These are phyloP conservation scores for Gila robusta DNA, from an alignment of 2,797 vertebrate species.

Conservation along the genomic window DNA sequence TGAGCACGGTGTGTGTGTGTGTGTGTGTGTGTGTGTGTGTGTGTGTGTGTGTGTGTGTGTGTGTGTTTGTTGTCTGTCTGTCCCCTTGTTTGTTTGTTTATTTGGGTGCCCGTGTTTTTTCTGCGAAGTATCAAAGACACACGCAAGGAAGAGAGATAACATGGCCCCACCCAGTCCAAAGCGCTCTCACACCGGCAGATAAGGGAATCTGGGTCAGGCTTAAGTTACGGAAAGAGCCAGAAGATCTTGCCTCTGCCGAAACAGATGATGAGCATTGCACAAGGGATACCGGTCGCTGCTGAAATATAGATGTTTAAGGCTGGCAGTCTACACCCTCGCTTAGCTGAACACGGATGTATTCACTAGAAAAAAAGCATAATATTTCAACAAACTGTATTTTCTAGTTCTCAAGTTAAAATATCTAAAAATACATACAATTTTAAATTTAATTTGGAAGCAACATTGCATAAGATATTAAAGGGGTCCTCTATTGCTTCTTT, in stretches of 20 bases:
- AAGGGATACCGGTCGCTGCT: constrained; percentile 70
- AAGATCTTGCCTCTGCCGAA: constrained; percentile 66
- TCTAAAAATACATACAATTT: neutral
- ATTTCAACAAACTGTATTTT: neutral
- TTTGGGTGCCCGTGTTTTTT: constrained; percentile 15
- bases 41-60: neutral
- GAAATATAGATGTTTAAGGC: constrained; percentile 82
- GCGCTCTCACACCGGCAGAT: constrained; percentile 57
- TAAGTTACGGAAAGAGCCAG: constrained; percentile 66
- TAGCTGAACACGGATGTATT: neutral
- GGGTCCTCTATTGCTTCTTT: no score
- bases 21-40: neutral
- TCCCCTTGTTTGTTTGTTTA: constrained; percentile 45
- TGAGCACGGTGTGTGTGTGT: neutral
- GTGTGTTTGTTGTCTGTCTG: constrained; percentile 3
- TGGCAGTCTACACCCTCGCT: constrained; percentile 69
- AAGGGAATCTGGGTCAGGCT: constrained; percentile 77
- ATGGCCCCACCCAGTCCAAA: constrained; percentile 60
- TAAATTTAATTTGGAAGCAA: neutral
- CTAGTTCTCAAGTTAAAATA: neutral
- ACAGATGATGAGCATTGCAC: constrained; percentile 78
- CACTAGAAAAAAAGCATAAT: neutral
- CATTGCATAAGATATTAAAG: neutral
- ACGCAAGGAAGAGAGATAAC: constrained; percentile 22
- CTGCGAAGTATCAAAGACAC: constrained; percentile 64